phyloP scores from a whole-genome alignment of 2,888 invertebrate species.

The Dryobota labecula region DNA sequence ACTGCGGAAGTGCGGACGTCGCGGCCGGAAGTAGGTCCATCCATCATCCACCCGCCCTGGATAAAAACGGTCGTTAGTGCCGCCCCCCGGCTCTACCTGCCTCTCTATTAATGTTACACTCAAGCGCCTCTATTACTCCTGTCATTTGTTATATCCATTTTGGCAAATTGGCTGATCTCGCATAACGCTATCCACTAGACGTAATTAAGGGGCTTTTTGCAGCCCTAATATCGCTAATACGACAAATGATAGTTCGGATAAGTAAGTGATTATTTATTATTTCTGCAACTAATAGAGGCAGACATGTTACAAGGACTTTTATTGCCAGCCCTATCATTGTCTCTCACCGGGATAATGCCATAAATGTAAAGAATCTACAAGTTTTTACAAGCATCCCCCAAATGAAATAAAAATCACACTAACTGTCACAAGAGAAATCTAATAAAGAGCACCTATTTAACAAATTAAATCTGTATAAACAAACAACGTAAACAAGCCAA shows the following conservation, averaged over 20 bases:
- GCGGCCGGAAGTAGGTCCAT: constrained; percentile 87
- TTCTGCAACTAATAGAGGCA: constrained; percentile 15
- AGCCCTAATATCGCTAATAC: constrained; percentile 62
- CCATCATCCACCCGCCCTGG: constrained; percentile 89
- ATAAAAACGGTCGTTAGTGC: constrained; percentile 90
- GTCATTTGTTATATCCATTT: constrained; percentile 90
- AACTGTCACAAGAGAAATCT: constrained; percentile 57
- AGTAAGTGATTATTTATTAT: constrained; percentile 47
- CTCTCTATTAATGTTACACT: constrained; percentile 90
- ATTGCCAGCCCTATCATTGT: neutral
- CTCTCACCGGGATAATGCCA: neutral
- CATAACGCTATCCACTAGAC: constrained; percentile 66
- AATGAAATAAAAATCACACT: constrained; percentile 48
- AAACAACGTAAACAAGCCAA: constrained; percentile 67
- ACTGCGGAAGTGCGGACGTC: constrained; percentile 84
- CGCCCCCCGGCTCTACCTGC: constrained; percentile 80
- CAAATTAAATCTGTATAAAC: constrained; percentile 63
- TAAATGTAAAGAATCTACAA: constrained; percentile 17
- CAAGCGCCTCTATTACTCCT: constrained; percentile 89
- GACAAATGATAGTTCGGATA: constrained; percentile 58
- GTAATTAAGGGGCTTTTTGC: constrained; percentile 76
- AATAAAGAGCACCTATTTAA: constrained; percentile 64
- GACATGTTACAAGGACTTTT: neutral
- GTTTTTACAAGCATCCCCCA: constrained; percentile 8
- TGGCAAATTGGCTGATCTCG: constrained; percentile 88